Evolutionary conservation across 1,140 invertebrate genomes (phyloP).

Genomic region (Conus ventricosus): DNA sequence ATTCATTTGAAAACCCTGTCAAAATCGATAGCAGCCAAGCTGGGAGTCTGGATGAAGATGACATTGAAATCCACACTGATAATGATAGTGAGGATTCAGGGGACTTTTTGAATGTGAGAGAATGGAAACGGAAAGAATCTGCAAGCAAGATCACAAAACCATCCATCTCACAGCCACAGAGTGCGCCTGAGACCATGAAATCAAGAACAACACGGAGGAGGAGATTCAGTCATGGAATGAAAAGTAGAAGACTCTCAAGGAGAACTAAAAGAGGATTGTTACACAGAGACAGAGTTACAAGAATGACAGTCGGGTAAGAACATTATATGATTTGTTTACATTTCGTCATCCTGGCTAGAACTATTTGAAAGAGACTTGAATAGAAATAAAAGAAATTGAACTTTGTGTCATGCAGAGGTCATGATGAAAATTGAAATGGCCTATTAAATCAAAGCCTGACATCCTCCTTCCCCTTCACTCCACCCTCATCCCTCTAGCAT

Average conservation of each 20-base stretch:
- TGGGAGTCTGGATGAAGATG: conserved; percentile 16
- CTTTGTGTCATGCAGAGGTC: too few relatives aligned
- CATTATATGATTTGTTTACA: too few relatives aligned
- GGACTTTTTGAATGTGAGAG: not conserved
- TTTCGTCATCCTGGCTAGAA: too few relatives aligned
- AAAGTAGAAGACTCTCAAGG: not conserved
- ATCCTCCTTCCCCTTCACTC: too few relatives aligned
- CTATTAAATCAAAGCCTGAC: too few relatives aligned
- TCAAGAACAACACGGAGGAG: not conserved
- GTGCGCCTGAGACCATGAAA: not conserved
- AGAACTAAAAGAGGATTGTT: not conserved
- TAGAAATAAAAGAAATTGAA: too few relatives aligned
- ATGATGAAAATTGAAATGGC: too few relatives aligned
- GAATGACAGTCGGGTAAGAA: not conserved
- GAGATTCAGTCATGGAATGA: not conserved
- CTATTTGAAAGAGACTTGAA: too few relatives aligned
- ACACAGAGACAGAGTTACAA: not conserved
- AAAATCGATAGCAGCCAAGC: too few relatives aligned
- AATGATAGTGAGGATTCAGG: not conserved
- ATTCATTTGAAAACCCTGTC: too few relatives aligned
- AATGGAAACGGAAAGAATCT: not conserved
- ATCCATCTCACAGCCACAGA: not conserved
- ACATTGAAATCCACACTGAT: conserved; percentile 39
- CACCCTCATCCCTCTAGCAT: too few relatives aligned
- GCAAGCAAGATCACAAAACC: not conserved